Evolutionary conservation across 35 echinoderm and acorn worm genomes (phyloP).

Genomic region (Ophioderma brevispina): DNA sequence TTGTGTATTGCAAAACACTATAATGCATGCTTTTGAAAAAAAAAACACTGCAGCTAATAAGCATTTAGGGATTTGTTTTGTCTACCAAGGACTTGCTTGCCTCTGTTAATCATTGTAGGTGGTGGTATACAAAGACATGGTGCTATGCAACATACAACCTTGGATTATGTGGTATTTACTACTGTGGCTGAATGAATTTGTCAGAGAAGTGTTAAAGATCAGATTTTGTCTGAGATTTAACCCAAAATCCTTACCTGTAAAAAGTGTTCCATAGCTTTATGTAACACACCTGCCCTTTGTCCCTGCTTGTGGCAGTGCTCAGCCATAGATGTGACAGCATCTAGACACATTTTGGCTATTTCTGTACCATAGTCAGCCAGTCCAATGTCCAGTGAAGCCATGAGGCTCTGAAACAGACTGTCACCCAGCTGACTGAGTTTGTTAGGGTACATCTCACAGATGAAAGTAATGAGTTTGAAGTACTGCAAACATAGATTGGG

Average conservation of each 20-base stretch:
- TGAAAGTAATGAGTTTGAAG: slow-evolving; percentile 91
- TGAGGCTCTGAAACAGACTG: slow-evolving; percentile 77
- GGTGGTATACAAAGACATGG: too few relatives aligned
- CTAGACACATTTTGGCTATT: slow-evolving; percentile 85
- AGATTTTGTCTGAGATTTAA: too few relatives aligned
- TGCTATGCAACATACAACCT: too few relatives aligned
- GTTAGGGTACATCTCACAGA: slow-evolving; percentile 87
- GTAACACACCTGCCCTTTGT: slow-evolving; percentile 37
- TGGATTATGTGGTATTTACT: too few relatives aligned
- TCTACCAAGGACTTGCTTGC: too few relatives aligned
- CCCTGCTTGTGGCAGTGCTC: slow-evolving; percentile 67
- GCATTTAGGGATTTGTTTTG: too few relatives aligned
- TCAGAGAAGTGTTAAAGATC: too few relatives aligned
- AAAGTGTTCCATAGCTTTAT: slow-evolving; percentile 74
- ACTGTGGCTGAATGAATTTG: too few relatives aligned
- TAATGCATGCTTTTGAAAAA: too few relatives aligned
- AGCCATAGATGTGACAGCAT: slow-evolving; percentile 69
- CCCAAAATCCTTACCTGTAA: slow-evolving; percentile 81
- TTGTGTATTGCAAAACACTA: too few relatives aligned
- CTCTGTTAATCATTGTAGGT: too few relatives aligned
- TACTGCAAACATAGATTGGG: slow-evolving; percentile 89
- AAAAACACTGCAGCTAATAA: too few relatives aligned
- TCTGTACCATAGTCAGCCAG: slow-evolving; percentile 80
- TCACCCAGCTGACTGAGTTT: slow-evolving; percentile 60
- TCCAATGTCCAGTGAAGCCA: slow-evolving; percentile 87